These are phyloP conservation scores for Coturnix japonica DNA, from an alignment of 2,113 vertebrate genomes.

Conservation along the genomic window DNA sequence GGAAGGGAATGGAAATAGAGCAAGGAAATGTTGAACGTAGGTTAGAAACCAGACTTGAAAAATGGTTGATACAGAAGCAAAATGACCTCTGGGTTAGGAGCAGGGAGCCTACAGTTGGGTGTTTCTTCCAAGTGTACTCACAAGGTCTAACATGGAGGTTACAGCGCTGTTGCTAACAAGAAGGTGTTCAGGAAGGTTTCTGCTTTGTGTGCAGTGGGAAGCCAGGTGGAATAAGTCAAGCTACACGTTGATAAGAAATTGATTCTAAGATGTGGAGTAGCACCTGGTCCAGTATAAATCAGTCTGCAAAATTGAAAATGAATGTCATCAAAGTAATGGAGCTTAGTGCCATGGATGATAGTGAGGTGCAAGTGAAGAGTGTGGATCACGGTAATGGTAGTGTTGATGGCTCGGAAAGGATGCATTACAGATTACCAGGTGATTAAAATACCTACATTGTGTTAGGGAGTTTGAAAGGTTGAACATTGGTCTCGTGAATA, in stretches of 20 bases:
- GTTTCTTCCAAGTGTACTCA: not conserved
- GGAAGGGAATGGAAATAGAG: not conserved
- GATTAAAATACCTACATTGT: not conserved
- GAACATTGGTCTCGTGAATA: not conserved
- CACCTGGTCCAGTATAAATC: not conserved
- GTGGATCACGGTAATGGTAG: not conserved
- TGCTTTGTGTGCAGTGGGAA: constrained; percentile 4
- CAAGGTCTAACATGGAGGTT: not conserved
- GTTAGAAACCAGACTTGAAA: not conserved
- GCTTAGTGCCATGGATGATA: not conserved
- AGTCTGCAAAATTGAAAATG: not conserved
- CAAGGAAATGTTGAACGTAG: not conserved
- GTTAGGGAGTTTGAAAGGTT: not conserved
- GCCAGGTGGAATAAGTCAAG: not conserved
- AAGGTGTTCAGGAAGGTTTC: not conserved
- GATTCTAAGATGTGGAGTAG: not conserved
- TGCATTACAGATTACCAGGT: not conserved
- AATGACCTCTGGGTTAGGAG: not conserved
- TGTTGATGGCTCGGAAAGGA: not conserved
- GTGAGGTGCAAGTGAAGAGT: not conserved
- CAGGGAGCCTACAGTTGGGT: not conserved
- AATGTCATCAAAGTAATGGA: not conserved
- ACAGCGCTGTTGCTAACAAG: not conserved
- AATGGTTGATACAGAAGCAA: not conserved
- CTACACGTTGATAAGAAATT: not conserved